Conservation (phyloP, 2,113 vertebrate species). For the Tonatia bakeri region DNA sequence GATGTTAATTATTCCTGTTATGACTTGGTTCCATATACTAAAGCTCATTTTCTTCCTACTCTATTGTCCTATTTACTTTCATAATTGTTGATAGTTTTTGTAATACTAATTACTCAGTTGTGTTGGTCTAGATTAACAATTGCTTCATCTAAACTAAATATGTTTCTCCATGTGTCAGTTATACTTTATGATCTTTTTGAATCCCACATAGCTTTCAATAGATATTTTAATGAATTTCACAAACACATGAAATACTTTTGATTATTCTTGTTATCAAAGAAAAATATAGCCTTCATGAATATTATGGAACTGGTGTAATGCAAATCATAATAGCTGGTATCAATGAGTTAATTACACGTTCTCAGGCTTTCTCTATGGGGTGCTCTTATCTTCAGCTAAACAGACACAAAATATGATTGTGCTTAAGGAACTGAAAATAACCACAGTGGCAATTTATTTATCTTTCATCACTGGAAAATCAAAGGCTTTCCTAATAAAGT, state of each 20-base stretch:
- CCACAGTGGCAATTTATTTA: slow-evolving; percentile 56
- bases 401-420: slow-evolving; percentile 63
- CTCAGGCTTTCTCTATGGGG: slow-evolving; percentile 43
- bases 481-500: slow-evolving; percentile 42
- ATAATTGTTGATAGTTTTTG: neutral
- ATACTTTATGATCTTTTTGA: neutral
- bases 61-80: neutral
- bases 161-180: neutral
- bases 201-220: neutral
- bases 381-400: slow-evolving; percentile 69
- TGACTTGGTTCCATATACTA: neutral
- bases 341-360: slow-evolving; percentile 51
- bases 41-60: neutral
- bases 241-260: neutral
- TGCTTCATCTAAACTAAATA: neutral
- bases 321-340: slow-evolving; percentile 40
- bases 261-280: slow-evolving; percentile 1
- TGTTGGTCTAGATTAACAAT: neutral
- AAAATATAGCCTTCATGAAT: neutral
- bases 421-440: slow-evolving; percentile 56
- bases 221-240: slow-evolving; percentile 15
- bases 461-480: slow-evolving; percentile 11
- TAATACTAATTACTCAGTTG: neutral
- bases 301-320: slow-evolving; percentile 26
- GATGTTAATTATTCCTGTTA: slow-evolving; percentile 64